Base-by-base conservation (phyloP, 1,140 invertebrate species). In the Drosophila gunungcola region DNA sequence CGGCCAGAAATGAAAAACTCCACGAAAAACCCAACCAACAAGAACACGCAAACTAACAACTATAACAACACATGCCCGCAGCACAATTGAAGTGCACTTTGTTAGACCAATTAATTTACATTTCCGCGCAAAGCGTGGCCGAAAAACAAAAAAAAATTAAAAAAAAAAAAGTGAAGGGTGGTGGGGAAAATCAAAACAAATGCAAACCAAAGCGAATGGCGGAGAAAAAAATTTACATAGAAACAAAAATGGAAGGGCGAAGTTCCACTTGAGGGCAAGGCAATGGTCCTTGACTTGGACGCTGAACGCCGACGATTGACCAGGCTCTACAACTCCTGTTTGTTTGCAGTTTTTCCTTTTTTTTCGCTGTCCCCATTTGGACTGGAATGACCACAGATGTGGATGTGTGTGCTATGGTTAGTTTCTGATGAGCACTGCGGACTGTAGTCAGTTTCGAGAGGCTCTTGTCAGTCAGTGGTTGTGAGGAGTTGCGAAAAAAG, bases 21-120 rank as follows among this genome's bases (percentile, higher is more conserved):
- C 13, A 53, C 51, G 12, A 57, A 39, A 63, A 78, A 12, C 62
- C 58, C 36, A 34, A 39, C 53, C 58, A 65, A 57, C 61, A 55
- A 60, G 36, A 63, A 72, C 56, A 13, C 73, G 58, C n/a, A 70
- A 58, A 70, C 67, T 55, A 80, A 49, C 41, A 82, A 55, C 62
- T 77, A 70, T 49, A 83, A 43, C 67, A 73, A 42, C 48, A 62
- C 46, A 78, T 81, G 62, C 67, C 67, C 67, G 63, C 81, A 69
- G 81, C 69, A 72, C 56, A 80, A 80, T 78, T 89, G 49, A 78
- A 89, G 84, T 89, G 84, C 84, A 89, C 84, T 89, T 89, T 80
- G 84, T 89, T 89, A 84, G 78, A 89, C 84, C 84, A 89, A 89
- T 89, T 89, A 89, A 89, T 89, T 89, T 89, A 89, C 84, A 89